These are phyloP conservation scores for Anarhynchus alexandrinus DNA, from an alignment of 2,113 vertebrate species.

Conservation along the genomic window DNA sequence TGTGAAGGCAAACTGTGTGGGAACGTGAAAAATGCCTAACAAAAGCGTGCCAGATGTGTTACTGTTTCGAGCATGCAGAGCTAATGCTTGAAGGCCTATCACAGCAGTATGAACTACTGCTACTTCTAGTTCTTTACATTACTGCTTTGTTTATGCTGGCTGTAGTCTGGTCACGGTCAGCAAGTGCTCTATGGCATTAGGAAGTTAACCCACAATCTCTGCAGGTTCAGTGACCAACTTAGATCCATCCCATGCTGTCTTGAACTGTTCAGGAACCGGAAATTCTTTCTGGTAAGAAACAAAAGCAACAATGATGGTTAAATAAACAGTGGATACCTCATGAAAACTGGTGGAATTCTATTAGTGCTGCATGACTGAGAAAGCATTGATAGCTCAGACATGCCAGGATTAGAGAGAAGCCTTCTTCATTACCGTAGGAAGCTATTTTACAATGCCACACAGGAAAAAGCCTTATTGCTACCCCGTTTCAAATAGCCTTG, in stretches of 20 bases:
- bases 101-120: slow-evolving; percentile 34
- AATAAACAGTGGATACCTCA: slow-evolving; percentile 20
- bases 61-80: slow-evolving; percentile 33
- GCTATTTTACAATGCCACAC: slow-evolving; percentile 14
- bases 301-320: slow-evolving; percentile 57
- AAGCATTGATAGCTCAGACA: slow-evolving; percentile 32
- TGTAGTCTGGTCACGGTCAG: not conserved
- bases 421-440: slow-evolving; percentile 44
- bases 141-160: slow-evolving; percentile 23
- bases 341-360: slow-evolving; percentile 34
- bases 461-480: slow-evolving; percentile 27
- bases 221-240: slow-evolving; percentile 93
- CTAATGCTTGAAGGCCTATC: slow-evolving; percentile 34
- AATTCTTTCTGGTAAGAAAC: slow-evolving; percentile 88
- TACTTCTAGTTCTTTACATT: slow-evolving; percentile 51
- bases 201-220: slow-evolving; percentile 89
- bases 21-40: slow-evolving; percentile 7
- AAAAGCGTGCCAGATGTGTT: slow-evolving; percentile 37
- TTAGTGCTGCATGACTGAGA: slow-evolving; percentile 7
- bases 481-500: not conserved
- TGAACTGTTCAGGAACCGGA: slow-evolving; percentile 97
- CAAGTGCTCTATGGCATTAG: not conserved
- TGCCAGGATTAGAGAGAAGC: not conserved
- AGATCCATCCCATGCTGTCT: slow-evolving; percentile 93
- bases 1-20: slow-evolving; percentile 56